Evolutionary conservation across 1,140 invertebrate genomes (phyloP).

Genomic region (Semibalanus balanoides): DNA sequence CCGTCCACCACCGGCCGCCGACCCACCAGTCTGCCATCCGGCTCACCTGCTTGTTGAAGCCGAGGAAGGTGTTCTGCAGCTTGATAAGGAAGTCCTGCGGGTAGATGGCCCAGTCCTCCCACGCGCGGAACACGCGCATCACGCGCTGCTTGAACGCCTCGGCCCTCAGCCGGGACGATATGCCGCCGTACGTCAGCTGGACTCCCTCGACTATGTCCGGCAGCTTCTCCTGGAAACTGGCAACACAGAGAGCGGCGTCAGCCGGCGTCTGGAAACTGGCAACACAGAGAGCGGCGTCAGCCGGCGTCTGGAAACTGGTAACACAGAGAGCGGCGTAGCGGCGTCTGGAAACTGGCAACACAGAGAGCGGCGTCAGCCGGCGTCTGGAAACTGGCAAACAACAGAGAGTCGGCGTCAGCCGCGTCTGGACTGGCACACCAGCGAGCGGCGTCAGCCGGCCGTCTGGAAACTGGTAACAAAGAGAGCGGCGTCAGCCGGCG

Average conservation of each 20-base stretch:
- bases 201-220: slow-evolving; percentile 73
- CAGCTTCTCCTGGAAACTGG: slow-evolving; percentile 39
- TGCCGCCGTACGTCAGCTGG: slow-evolving; percentile 54
- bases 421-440: neutral
- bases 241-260: neutral
- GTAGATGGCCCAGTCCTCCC: slow-evolving; percentile 97
- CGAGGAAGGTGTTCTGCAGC: slow-evolving; percentile 81
- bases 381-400: neutral
- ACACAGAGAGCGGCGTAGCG: too few species aligned
- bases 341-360: neutral
- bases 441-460: too few species aligned
- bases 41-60: slow-evolving; percentile 25
- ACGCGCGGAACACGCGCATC: slow-evolving; percentile 84
- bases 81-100: slow-evolving; percentile 82
- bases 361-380: too few species aligned
- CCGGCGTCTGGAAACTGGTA: neutral
- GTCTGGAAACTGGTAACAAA: neutral
- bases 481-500: too few species aligned
- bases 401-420: too few species aligned
- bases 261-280: neutral
- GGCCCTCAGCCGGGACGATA: slow-evolving; percentile 79
- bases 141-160: slow-evolving; percentile 94
- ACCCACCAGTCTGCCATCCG: too few species aligned
- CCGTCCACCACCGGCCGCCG: too few species aligned
- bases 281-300: neutral